Conservation (phyloP, 2,797 vertebrate species). For the Enteromius afrohamiltoni region DNA sequence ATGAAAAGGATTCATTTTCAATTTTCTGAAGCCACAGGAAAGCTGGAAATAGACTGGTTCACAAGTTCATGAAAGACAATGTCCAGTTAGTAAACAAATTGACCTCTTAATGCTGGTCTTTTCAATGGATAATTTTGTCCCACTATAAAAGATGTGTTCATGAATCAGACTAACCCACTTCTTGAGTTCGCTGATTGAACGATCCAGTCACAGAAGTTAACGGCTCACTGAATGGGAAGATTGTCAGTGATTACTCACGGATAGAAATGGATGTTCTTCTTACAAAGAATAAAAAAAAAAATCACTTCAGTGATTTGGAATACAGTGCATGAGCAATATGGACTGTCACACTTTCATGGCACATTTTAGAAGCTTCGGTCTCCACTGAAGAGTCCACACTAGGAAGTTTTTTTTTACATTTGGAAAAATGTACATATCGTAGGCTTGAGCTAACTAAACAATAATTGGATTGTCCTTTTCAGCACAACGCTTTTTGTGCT, state of each 20-base stretch:
- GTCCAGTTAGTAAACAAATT: background rate
- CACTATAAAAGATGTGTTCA: background rate
- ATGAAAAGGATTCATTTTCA: background rate
- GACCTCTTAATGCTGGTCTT: background rate
- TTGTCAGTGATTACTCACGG: background rate
- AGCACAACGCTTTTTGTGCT: background rate
- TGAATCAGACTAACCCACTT: conserved; percentile 2
- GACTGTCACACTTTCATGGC: background rate
- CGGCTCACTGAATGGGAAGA: background rate
- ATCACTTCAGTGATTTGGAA: background rate
- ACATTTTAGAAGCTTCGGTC: background rate
- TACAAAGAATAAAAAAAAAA: no score
- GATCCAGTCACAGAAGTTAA: background rate
- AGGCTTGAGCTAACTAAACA: background rate
- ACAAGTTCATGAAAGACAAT: background rate
- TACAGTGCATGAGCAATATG: background rate
- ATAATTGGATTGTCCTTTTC: background rate
- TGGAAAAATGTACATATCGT: background rate
- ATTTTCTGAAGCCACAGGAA: background rate
- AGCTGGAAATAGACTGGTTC: background rate
- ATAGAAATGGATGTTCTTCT: no score
- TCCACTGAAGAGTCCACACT: no score
- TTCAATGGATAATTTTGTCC: background rate
- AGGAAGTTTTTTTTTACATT: background rate
- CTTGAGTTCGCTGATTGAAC: background rate